phyloP scores from a whole-genome alignment of 2,888 invertebrate genomes.

The Atethmia centrago region DNA sequence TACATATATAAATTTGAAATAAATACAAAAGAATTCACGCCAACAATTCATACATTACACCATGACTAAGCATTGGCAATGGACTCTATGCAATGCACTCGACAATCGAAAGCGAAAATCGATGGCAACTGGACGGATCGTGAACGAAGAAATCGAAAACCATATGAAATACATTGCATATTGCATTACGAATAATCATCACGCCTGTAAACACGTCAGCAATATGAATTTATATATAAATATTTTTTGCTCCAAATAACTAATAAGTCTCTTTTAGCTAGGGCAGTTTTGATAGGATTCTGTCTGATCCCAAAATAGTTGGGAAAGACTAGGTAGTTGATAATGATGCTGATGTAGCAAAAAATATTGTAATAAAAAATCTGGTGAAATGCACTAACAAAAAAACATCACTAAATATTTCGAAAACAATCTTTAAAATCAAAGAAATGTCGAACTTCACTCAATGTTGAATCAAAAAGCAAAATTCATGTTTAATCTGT shows the following conservation, averaged over 20 bases:
- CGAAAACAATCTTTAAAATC: background rate
- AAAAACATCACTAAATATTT: background rate
- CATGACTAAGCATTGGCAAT: conserved; percentile 78
- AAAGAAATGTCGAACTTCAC: conserved; percentile 31
- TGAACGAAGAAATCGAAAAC: conserved; percentile 79
- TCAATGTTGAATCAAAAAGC: conserved; percentile 60
- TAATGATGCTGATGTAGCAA: background rate
- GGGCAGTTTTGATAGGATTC: no score
- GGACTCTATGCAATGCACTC: conserved; percentile 73
- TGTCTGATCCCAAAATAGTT: background rate
- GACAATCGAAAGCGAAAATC: conserved; percentile 84
- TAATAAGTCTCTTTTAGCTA: background rate
- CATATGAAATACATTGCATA: conserved; percentile 40
- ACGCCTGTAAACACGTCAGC: background rate
- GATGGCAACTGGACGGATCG: conserved; percentile 65
- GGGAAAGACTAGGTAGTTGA: fast-evolving
- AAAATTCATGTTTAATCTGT: conserved; percentile 71
- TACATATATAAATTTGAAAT: conserved; percentile 15
- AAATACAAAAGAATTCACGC: conserved; percentile 47
- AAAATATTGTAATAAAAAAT: background rate
- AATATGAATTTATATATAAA: background rate
- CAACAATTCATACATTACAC: conserved; percentile 66
- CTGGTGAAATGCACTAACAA: background rate
- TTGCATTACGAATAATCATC: conserved; percentile 16
- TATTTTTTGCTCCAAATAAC: no score